Percentiles rank a stretch among this genome's conserved stretches.
These are phyloP conservation scores for Danio jaintianensis DNA, from an alignment of 2,797 vertebrate genomes.

Conservation along the genomic window DNA sequence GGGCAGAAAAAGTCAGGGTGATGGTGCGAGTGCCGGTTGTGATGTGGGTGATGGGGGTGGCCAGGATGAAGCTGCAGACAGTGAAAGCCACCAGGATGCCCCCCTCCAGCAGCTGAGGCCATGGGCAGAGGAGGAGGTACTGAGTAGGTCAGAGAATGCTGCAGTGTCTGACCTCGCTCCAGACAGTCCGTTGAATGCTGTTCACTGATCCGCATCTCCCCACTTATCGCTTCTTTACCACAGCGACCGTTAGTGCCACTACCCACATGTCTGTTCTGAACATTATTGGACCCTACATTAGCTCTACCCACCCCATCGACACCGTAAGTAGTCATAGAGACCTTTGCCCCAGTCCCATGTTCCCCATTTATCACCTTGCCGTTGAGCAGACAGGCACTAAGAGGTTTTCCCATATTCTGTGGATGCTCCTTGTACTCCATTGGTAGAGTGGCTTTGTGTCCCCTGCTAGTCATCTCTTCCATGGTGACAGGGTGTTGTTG, in stretches of 20 bases:
- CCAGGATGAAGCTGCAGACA: slow-evolving; percentile 90
- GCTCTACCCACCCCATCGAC: slow-evolving; percentile 75
- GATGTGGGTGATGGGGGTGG: slow-evolving; percentile 86
- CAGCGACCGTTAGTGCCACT: slow-evolving; percentile 78
- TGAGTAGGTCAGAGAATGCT: slow-evolving; percentile 88
- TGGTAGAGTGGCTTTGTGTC: slow-evolving; percentile 83
- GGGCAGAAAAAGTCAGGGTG: slow-evolving; percentile 91
- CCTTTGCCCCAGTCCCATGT: slow-evolving; percentile 73
- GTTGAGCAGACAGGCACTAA: slow-evolving; percentile 90
- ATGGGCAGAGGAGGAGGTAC: slow-evolving; percentile 86
- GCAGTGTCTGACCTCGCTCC: slow-evolving; percentile 89
- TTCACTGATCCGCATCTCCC: slow-evolving; percentile 85
- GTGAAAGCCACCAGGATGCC: slow-evolving; percentile 86
- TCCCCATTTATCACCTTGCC: slow-evolving; percentile 90
- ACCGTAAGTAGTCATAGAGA: slow-evolving; percentile 85
- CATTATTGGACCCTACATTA: slow-evolving; percentile 61
- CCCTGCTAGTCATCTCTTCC: slow-evolving; percentile 83
- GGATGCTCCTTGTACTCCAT: slow-evolving; percentile 88
- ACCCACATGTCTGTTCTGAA: slow-evolving; percentile 77
- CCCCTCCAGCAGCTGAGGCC: slow-evolving; percentile 81
- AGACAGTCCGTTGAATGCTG: slow-evolving; percentile 89
- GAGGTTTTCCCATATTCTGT: slow-evolving; percentile 81
- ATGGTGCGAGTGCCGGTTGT: slow-evolving; percentile 64
- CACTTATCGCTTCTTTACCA: slow-evolving; percentile 84
- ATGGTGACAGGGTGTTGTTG: slow-evolving; percentile 67